A percentile compares a stretch with the other conserved stretches of the same genome.
Conservation (phyloP, 2,113 vertebrate genomes). For the Ochotona princeps region DNA sequence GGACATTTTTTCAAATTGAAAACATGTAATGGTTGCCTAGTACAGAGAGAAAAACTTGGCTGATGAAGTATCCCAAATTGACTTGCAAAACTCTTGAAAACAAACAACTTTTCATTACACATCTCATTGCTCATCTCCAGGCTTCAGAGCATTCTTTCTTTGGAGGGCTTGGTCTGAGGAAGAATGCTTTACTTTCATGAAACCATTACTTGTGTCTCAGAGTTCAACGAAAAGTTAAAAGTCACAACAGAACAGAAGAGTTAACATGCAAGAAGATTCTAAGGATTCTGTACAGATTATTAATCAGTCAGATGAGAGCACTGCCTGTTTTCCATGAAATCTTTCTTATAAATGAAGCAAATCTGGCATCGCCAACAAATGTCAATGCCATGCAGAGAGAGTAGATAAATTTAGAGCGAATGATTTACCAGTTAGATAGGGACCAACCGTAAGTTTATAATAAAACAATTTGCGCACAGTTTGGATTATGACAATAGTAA, state of each 20-base stretch:
- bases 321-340: slow-evolving; percentile 69
- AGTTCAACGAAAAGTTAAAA: slow-evolving; percentile 70
- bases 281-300: slow-evolving; percentile 70
- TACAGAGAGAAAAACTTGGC: slow-evolving; percentile 75
- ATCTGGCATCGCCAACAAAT: slow-evolving; percentile 71
- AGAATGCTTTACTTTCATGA: slow-evolving; percentile 53
- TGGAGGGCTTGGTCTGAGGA: slow-evolving; percentile 37
- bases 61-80: slow-evolving; percentile 69
- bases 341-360: slow-evolving; percentile 71
- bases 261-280: slow-evolving; percentile 65
- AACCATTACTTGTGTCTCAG: slow-evolving; percentile 53
- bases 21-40: slow-evolving; percentile 70
- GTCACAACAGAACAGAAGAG: slow-evolving; percentile 61
- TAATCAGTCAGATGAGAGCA: slow-evolving; percentile 69
- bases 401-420: slow-evolving; percentile 84
- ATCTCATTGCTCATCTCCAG: slow-evolving; percentile 61
- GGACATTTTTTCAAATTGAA: slow-evolving; percentile 73
- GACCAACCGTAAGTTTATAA: slow-evolving; percentile 85
- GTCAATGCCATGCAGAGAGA: slow-evolving; percentile 76
- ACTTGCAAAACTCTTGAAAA: slow-evolving; percentile 72
- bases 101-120: slow-evolving; percentile 66
- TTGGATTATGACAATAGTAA: slow-evolving; percentile 85
- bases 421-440: slow-evolving; percentile 84
- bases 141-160: slow-evolving; percentile 55
- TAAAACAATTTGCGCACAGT: slow-evolving; percentile 86